Evolutionary conservation across 2,797 vertebrate genomes (phyloP).

Genomic region (Martes flavigula): DNA sequence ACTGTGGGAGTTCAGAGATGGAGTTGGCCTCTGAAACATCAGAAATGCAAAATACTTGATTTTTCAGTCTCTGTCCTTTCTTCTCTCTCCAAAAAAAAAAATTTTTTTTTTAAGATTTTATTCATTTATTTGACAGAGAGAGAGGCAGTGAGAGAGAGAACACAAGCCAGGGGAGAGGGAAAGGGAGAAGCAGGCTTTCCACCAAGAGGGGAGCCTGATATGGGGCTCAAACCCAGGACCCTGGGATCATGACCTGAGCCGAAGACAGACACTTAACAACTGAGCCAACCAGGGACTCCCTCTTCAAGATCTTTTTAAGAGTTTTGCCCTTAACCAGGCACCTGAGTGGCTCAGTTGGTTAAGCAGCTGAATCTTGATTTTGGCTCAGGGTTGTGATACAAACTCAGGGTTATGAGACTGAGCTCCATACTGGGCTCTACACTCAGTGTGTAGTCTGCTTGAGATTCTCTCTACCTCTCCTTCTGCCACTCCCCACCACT

Average conservation of each 20-base stretch:
- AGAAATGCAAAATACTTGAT: not conserved
- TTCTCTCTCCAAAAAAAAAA: not conserved
- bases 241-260: too few species aligned
- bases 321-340: not conserved
- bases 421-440: too few species aligned
- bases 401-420: not conserved
- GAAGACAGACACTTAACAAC: too few species aligned
- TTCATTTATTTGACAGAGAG: too few species aligned
- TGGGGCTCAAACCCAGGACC: too few species aligned
- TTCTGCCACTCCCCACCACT: not conserved
- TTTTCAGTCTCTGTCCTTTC: not conserved
- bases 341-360: not conserved
- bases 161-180: too few species aligned
- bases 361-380: not conserved
- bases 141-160: too few species aligned
- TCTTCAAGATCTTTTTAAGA: not conserved
- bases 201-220: too few species aligned
- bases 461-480: not conserved
- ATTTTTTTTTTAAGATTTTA: too few species aligned
- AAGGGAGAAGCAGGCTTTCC: too few species aligned
- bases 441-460: too few species aligned
- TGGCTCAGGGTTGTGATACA: not conserved
- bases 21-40: not conserved
- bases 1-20: not conserved
- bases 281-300: not conserved